These are phyloP conservation scores for Chamaea fasciata DNA, from an alignment of 2,113 vertebrate genomes.

Conservation along the genomic window DNA sequence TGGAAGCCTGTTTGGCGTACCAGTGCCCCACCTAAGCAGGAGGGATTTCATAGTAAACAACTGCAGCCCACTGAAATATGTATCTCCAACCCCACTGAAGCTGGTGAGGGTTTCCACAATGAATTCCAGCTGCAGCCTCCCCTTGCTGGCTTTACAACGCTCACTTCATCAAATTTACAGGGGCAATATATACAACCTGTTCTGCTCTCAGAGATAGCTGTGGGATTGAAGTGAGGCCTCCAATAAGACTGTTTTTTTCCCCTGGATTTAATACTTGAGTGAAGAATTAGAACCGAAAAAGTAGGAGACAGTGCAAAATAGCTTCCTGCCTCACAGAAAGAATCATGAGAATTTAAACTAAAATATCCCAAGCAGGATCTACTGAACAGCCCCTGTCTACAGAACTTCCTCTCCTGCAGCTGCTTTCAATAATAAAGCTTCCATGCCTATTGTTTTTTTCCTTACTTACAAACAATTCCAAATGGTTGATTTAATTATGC, in stretches of 20 bases:
- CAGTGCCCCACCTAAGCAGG: neutral
- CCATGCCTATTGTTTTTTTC: slow-evolving; percentile 43
- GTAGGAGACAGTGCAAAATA: neutral
- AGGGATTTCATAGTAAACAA: neutral
- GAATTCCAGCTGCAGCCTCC: neutral
- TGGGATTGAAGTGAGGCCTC: neutral
- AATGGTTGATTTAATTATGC: slow-evolving; percentile 24
- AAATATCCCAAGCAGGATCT: neutral
- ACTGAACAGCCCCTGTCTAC: neutral
- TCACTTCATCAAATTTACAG: neutral
- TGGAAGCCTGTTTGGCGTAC: neutral
- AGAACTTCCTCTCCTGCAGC: slow-evolving; percentile 25
- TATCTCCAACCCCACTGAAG: neutral
- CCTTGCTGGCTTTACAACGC: neutral
- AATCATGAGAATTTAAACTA: neutral
- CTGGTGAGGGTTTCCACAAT: neutral
- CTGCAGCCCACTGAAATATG: neutral
- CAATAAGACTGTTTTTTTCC: neutral
- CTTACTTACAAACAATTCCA: slow-evolving; percentile 3
- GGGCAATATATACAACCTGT: neutral
- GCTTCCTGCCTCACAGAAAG: neutral
- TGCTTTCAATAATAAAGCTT: slow-evolving; percentile 41
- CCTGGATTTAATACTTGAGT: neutral
- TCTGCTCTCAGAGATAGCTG: neutral
- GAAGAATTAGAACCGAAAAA: neutral